Conservation (phyloP, 2,113 vertebrate species). For the Gambusia holbrooki region DNA sequence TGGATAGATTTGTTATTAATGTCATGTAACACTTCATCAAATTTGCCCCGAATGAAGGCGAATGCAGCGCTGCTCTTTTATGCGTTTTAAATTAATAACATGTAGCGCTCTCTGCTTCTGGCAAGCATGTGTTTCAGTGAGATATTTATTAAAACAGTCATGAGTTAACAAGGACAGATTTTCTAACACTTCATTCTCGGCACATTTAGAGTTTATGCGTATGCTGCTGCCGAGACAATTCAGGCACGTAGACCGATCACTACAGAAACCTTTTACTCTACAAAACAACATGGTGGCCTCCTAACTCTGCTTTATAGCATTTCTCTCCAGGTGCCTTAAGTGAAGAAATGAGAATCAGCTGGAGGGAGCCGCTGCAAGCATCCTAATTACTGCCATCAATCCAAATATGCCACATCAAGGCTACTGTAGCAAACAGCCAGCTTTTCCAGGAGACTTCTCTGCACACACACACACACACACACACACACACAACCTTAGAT, state of each 20-base stretch:
- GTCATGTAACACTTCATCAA: too few relatives aligned
- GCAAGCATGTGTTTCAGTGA: neutral
- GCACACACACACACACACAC: too few relatives aligned
- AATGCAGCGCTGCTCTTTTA: neutral
- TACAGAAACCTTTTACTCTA: neutral
- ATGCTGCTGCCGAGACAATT: neutral
- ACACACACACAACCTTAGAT: neutral
- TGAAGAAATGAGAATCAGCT: neutral
- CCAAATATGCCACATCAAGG: neutral
- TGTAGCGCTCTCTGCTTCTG: neutral
- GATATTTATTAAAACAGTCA: neutral
- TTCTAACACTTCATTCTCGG: neutral
- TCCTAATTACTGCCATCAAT: slow-evolving; percentile 15
- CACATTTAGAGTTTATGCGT: neutral
- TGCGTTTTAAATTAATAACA: neutral
- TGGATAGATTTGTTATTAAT: too few relatives aligned
- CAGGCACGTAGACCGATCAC: neutral
- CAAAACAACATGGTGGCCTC: neutral
- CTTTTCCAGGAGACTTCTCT: slow-evolving; percentile 1
- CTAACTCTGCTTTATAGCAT: neutral
- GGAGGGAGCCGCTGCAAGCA: neutral
- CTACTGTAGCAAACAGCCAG: neutral
- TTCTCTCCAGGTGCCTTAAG: neutral
- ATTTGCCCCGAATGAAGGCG: too few relatives aligned
- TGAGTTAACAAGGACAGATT: neutral